Evolutionary conservation across 2,888 invertebrate genomes (phyloP).

Genomic region (Hyposoter didymator): DNA sequence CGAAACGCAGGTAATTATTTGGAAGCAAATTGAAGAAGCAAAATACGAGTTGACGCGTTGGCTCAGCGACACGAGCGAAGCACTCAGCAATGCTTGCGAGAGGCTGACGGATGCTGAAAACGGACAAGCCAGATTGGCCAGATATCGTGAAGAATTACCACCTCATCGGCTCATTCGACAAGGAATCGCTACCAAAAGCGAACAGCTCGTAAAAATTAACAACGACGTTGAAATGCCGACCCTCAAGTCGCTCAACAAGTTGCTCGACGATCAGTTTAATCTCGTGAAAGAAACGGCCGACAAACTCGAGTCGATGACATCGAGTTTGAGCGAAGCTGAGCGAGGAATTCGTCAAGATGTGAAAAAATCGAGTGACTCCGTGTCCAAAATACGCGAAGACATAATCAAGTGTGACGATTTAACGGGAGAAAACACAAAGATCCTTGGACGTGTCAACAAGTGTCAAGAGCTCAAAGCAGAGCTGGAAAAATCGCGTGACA

Average conservation of each 20-base stretch:
- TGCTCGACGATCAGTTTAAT: slow-evolving; percentile 91
- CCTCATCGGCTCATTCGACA: slow-evolving; percentile 91
- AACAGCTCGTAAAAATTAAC: slow-evolving; percentile 91
- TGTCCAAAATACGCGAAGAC: slow-evolving; percentile 91
- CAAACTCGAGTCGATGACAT: slow-evolving; percentile 90
- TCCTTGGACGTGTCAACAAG: slow-evolving; percentile 91
- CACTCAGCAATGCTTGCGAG: slow-evolving; percentile 90
- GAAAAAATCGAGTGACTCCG: slow-evolving; percentile 89
- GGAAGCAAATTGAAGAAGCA: slow-evolving; percentile 95
- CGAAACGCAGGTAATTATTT: slow-evolving; percentile 95
- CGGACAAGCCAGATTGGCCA: slow-evolving; percentile 91
- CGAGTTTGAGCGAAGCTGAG: slow-evolving; percentile 91
- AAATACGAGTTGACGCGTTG: slow-evolving; percentile 93
- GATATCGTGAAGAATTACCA: slow-evolving; percentile 94
- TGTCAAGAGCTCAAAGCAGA: slow-evolving; percentile 90
- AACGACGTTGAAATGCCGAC: slow-evolving; percentile 89
- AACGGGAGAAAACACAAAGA: slow-evolving; percentile 94
- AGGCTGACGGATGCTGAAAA: slow-evolving; percentile 92
- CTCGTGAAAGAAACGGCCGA: slow-evolving; percentile 90
- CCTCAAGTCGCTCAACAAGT: slow-evolving; percentile 87
- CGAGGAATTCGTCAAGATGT: slow-evolving; percentile 89
- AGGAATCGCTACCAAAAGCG: slow-evolving; percentile 91
- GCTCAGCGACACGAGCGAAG: slow-evolving; percentile 93
- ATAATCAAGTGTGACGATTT: slow-evolving; percentile 96
- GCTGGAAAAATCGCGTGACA: slow-evolving; percentile 88